Evolutionary conservation across 2,797 vertebrate genomes (phyloP).

Genomic region (Arnoldichthys spilopterus): DNA sequence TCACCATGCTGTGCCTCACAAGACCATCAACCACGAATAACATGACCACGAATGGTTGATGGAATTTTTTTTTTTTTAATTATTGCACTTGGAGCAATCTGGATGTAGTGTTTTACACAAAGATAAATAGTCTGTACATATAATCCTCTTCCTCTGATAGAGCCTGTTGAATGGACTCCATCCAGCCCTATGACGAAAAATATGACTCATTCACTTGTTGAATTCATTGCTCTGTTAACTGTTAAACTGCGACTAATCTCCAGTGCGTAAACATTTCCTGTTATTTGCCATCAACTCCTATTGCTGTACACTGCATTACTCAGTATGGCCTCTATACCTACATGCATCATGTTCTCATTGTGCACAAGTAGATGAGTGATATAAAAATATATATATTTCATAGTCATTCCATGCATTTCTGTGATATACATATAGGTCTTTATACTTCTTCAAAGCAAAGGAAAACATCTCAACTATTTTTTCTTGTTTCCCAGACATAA

Average conservation of each 20-base stretch:
- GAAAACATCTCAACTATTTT: constrained; percentile 31
- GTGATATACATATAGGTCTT: constrained; percentile 50
- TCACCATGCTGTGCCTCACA: too few species aligned
- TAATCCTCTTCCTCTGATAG: too few species aligned
- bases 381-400: constrained; percentile 58
- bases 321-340: constrained; percentile 15
- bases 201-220: neutral
- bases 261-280: constrained; percentile 24
- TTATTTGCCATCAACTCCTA: neutral
- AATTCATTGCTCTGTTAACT: neutral
- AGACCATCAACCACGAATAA: too few species aligned
- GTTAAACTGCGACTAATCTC: neutral
- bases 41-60: too few species aligned
- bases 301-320: constrained; percentile 17
- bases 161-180: neutral
- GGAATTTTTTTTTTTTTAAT: neutral
- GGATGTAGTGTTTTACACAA: neutral
- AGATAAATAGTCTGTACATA: neutral
- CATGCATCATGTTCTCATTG: constrained; percentile 38
- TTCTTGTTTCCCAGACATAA: constrained; percentile 20
- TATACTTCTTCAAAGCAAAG: constrained; percentile 49
- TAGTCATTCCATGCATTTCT: constrained; percentile 58
- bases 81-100: neutral
- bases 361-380: constrained; percentile 52
- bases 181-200: neutral